Evolutionary conservation across 2,797 vertebrate species (phyloP).

Genomic region (Melanogrammus aeglefinus): DNA sequence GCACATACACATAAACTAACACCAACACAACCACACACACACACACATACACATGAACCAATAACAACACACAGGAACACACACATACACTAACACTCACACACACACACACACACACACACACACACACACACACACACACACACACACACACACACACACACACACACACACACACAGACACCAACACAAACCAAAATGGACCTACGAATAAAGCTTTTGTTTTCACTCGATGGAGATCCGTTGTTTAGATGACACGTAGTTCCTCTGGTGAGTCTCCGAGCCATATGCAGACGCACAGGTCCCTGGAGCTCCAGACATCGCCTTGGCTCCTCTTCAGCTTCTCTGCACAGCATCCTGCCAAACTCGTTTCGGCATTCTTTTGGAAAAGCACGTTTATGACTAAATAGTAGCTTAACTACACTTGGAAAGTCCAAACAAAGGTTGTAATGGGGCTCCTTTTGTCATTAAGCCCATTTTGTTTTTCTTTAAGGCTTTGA

Average conservation of each 20-base stretch:
- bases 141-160: too few species aligned
- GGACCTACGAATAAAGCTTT: neutral
- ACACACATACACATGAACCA: too few species aligned
- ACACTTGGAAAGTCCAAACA: slow-evolving; percentile 19
- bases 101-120: too few species aligned
- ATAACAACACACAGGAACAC: too few species aligned
- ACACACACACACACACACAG: slow-evolving; percentile 6
- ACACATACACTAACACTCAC: too few species aligned
- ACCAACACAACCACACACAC: too few species aligned
- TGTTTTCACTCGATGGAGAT: neutral
- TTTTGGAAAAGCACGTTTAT: neutral
- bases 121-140: too few species aligned
- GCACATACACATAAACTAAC: too few species aligned
- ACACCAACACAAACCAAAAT: neutral
- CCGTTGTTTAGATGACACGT: neutral
- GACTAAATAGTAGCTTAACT: slow-evolving; percentile 14
- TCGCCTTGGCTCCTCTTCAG: neutral
- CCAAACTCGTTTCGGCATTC: neutral
- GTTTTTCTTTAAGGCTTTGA: slow-evolving; percentile 10
- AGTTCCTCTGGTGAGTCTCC: neutral
- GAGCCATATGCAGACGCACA: neutral
- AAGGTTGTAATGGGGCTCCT: slow-evolving; percentile 16
- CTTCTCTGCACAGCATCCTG: neutral
- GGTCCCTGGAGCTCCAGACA: neutral
- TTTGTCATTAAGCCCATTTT: slow-evolving; percentile 17